Conservation (phyloP, 2,888 invertebrate species). For the Cremastinae sp. region DNA sequence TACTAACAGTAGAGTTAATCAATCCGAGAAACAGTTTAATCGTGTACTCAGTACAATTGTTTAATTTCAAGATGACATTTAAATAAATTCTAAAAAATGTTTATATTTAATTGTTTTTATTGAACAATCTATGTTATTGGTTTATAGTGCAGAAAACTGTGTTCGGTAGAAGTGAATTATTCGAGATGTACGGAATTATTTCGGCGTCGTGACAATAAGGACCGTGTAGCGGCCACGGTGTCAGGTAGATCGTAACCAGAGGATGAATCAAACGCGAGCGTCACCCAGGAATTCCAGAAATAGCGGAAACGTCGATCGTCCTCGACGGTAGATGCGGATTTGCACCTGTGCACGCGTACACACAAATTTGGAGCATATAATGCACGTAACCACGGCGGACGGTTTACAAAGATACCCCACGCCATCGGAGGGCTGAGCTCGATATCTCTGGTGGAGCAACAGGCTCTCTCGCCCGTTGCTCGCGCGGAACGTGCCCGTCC, state of each 20-base stretch:
- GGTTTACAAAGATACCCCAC: conserved; percentile 48
- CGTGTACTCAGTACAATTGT: too few species aligned
- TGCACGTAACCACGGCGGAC: conserved; percentile 3
- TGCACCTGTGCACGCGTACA: conserved; percentile 15
- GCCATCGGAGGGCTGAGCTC: conserved; percentile 43
- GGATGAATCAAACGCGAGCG: conserved; percentile 32
- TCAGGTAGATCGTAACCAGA: conserved; percentile 12
- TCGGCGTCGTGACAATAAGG: too few species aligned
- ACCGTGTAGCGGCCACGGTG: neutral
- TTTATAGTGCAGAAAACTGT: too few species aligned
- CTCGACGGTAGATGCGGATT: conserved; percentile 26
- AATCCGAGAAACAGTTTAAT: too few species aligned
- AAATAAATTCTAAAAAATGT: too few species aligned
- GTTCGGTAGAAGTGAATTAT: too few species aligned
- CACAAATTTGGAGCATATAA: conserved; percentile 8
- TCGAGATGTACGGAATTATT: too few species aligned
- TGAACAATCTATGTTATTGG: too few species aligned
- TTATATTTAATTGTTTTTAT: too few species aligned
- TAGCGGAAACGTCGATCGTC: conserved; percentile 48
- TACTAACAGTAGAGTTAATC: too few species aligned
- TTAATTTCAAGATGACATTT: too few species aligned
- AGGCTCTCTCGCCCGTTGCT: conserved; percentile 56
- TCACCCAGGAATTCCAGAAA: conserved; percentile 52
- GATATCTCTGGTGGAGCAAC: conserved; percentile 53
- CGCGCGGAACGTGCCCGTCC: conserved; percentile 63